Evolutionary conservation across 2,888 invertebrate genomes (phyloP).

Genomic region (Lumbricus terrestris): DNA sequence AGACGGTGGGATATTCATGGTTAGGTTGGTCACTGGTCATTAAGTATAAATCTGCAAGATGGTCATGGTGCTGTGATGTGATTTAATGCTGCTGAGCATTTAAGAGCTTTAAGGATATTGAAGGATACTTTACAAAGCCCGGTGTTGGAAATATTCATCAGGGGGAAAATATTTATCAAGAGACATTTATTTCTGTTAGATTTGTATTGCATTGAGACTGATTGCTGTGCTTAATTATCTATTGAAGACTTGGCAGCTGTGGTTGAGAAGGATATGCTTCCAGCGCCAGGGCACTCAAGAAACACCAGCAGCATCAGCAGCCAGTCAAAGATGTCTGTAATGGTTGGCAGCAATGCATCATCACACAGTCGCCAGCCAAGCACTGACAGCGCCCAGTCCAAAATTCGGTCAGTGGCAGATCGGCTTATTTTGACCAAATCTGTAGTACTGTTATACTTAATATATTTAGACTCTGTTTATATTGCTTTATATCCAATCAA

Average conservation of each 20-base stretch:
- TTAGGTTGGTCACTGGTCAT: not conserved
- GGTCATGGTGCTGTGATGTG: not conserved
- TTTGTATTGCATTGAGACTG: not conserved
- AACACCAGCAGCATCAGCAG: not conserved
- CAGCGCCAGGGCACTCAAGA: not conserved
- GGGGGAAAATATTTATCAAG: not conserved
- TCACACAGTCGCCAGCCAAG: slow-evolving; percentile 14
- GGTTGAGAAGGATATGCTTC: not conserved
- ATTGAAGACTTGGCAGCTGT: slow-evolving; percentile 3
- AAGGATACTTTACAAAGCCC: not conserved
- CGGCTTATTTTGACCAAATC: not conserved
- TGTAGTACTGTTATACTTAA: not conserved
- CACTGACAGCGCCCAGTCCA: not conserved
- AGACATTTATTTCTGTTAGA: not conserved
- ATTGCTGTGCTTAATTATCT: not conserved
- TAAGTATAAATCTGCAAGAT: not conserved
- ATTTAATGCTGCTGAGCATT: not conserved
- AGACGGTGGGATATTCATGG: not conserved
- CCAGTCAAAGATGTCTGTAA: not conserved
- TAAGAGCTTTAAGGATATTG: not conserved
- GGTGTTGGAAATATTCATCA: not conserved
- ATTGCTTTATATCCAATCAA: no score
- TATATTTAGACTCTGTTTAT: not conserved
- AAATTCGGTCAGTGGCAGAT: not conserved
- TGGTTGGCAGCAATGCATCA: not conserved